Evolutionary conservation across 2,888 invertebrate genomes (phyloP).

Genomic region (Yponomeuta cagnagella): DNA sequence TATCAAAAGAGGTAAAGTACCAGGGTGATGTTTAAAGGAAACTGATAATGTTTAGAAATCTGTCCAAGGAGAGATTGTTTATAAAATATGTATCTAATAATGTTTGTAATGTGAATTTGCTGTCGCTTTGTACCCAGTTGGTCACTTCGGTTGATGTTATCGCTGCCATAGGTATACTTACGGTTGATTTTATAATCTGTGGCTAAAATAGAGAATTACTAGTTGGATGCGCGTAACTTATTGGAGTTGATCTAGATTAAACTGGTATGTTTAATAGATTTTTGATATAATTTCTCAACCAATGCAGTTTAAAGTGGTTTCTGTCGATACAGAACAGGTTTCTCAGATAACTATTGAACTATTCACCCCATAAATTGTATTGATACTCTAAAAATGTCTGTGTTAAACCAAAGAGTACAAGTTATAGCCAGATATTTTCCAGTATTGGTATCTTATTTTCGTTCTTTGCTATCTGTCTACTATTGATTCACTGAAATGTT

Average conservation of each 20-base stretch:
- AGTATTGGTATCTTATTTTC: neutral
- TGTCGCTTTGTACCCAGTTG: neutral
- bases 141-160: neutral
- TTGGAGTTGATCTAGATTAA: neutral
- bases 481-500: conserved; percentile 22
- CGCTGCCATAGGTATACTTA: too few relatives aligned
- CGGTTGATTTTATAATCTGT: too few relatives aligned
- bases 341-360: conserved; percentile 6
- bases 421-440: neutral
- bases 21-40: neutral
- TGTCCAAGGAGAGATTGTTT: neutral
- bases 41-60: neutral
- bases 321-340: neutral
- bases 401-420: conserved; percentile 8
- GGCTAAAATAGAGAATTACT: too few relatives aligned
- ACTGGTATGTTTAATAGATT: neutral
- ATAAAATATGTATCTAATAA: neutral
- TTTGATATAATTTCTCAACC: neutral
- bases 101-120: neutral
- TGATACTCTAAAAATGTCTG: neutral
- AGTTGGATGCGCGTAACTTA: neutral
- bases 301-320: conserved; percentile 5
- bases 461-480: conserved; percentile 20
- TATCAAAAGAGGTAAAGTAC: neutral
- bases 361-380: neutral